Percentiles rank a stretch among this genome's conserved stretches.
These are phyloP conservation scores for Leucopternis melanops DNA, from an alignment of 2,113 vertebrate species.

Conservation along the genomic window DNA sequence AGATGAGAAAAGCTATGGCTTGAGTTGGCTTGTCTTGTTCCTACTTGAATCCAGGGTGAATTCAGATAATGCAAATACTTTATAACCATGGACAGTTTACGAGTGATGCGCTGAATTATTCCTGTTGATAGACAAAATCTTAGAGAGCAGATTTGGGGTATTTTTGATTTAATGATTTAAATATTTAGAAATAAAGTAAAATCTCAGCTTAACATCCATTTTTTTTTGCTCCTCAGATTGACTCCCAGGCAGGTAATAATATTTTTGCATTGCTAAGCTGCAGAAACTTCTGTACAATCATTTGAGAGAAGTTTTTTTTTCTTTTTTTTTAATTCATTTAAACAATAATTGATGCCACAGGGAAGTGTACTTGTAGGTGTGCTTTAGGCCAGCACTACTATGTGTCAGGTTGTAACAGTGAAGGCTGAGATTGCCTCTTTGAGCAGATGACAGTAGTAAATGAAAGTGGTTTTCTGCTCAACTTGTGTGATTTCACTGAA, in stretches of 20 bases:
- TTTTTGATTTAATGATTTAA: neutral
- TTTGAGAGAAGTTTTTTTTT: neutral
- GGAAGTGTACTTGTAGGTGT: neutral
- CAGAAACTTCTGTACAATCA: neutral
- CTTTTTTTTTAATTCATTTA: neutral
- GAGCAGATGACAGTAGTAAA: neutral
- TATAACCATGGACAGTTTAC: neutral
- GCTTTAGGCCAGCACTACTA: neutral
- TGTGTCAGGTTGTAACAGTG: neutral
- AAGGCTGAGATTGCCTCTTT: neutral
- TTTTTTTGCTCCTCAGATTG: neutral
- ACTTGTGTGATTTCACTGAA: neutral
- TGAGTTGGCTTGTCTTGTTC: neutral
- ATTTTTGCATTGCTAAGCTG: neutral
- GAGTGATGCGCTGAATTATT: neutral
- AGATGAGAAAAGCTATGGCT: neutral
- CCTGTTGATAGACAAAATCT: neutral
- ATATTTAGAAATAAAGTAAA: neutral
- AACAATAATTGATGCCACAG: neutral
- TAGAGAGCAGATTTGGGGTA: neutral
- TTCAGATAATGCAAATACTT: neutral
- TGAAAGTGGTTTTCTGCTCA: neutral
- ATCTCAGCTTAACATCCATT: neutral
- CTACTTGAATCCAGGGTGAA: neutral
- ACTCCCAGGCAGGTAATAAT: neutral